phyloP scores from a whole-genome alignment of 2,113 vertebrate species.

The Sphaerodactylus townsendi region DNA sequence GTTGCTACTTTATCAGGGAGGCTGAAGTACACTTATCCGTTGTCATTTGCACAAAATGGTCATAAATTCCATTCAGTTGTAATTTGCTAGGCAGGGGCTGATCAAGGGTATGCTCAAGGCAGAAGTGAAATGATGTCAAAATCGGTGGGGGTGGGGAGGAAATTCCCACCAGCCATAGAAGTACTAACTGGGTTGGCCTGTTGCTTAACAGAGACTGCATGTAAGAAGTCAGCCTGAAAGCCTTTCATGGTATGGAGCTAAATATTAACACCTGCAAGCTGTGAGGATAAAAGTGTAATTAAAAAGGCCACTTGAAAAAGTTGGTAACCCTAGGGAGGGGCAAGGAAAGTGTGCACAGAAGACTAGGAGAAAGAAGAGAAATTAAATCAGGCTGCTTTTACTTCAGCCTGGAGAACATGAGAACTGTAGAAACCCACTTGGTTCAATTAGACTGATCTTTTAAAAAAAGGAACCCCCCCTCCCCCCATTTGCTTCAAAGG shows the following conservation, averaged over 20 bases:
- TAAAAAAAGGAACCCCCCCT: no score
- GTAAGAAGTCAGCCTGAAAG: no score
- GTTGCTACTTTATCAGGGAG: no score
- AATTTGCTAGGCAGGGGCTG: not conserved
- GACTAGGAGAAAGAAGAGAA: not conserved
- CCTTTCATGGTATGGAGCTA: no score
- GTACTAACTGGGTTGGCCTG: no score
- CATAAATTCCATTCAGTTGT: not conserved
- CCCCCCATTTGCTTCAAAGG: not conserved
- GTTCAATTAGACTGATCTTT: not conserved
- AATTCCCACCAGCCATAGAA: no score
- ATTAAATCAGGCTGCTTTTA: not conserved
- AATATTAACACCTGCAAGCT: no score
- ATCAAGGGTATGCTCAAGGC: not conserved
- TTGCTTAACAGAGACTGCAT: no score
- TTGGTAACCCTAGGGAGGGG: not conserved
- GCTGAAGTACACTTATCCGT: not conserved
- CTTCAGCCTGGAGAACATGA: not conserved
- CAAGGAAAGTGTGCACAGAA: not conserved
- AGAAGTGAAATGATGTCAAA: not conserved
- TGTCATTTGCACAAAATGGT: not conserved
- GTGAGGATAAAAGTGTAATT: no score
- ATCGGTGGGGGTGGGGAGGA: no score
- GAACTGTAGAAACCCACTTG: not conserved
- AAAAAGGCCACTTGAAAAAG: not conserved